These are phyloP conservation scores for Disparrhopalites patrizii DNA, from an alignment of 2,888 invertebrate species.

Conservation along the genomic window DNA sequence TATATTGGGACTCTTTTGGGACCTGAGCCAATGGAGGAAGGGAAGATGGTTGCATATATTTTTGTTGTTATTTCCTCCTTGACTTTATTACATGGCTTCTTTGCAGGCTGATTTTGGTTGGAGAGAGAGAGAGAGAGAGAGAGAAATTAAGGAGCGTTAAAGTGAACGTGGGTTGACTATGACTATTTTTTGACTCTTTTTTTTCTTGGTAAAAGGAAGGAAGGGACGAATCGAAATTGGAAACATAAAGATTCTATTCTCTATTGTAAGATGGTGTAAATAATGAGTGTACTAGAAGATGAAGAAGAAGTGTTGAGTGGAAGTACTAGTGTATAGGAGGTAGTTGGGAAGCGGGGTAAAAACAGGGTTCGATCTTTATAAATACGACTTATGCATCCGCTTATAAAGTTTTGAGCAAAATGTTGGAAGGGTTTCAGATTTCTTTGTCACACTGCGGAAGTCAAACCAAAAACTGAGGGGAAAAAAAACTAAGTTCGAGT, in stretches of 20 bases:
- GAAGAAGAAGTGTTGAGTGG: no score
- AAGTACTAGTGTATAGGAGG: no score
- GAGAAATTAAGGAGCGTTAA: not conserved
- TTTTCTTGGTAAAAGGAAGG: no score
- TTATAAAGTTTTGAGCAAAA: not conserved
- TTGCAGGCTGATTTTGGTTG: not conserved
- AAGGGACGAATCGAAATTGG: not conserved
- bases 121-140: not conserved
- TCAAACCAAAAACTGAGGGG: not conserved
- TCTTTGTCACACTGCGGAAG: not conserved
- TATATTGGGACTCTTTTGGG: no score
- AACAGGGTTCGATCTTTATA: not conserved
- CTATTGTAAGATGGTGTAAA: not conserved
- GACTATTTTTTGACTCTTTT: no score
- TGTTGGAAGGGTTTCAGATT: slow-evolving; percentile 3
- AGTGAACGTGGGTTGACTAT: not conserved
- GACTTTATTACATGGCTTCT: not conserved
- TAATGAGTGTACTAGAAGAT: no score
- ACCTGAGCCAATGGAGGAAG: slow-evolving; percentile 3
- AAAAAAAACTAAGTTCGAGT: not conserved
- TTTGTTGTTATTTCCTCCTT: not conserved
- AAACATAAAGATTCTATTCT: not conserved
- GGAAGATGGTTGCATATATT: not conserved
- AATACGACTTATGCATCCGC: not conserved
- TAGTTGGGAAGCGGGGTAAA: no score